These are phyloP conservation scores for Yponomeuta sedellus DNA, from an alignment of 2,888 invertebrate genomes.

Conservation along the genomic window DNA sequence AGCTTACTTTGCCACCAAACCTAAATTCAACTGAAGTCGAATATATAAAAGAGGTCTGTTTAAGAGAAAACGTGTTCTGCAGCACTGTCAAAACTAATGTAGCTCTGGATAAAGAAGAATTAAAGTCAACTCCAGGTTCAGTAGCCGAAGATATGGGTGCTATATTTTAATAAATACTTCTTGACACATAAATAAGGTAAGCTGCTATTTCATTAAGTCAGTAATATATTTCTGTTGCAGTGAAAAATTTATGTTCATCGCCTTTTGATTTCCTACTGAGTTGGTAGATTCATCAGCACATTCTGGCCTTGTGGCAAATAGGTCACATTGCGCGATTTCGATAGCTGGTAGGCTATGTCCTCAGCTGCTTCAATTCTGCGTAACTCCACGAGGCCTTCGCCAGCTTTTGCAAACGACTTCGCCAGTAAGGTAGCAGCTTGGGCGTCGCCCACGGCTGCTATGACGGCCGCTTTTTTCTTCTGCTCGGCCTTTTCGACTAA, in stretches of 20 bases:
- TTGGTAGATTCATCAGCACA: conserved; percentile 85
- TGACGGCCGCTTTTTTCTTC: conserved; percentile 93
- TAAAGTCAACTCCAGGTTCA: conserved; percentile 20
- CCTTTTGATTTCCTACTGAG: conserved; percentile 37
- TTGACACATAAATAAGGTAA: no score
- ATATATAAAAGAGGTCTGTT: conserved; percentile 63
- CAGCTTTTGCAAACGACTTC: conserved; percentile 94
- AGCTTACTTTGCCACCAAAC: conserved; percentile 65
- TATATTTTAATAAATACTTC: conserved; percentile 6
- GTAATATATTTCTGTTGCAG: not conserved
- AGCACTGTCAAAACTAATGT: conserved; percentile 37
- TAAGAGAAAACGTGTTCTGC: conserved; percentile 60
- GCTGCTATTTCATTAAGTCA: no score
- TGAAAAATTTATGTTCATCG: not conserved
- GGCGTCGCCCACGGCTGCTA: conserved; percentile 98
- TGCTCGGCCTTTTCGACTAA: conserved; percentile 99
- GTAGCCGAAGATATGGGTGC: not conserved
- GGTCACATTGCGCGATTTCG: conserved; percentile 94
- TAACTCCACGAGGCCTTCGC: conserved; percentile 98
- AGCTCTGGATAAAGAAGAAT: conserved; percentile 33
- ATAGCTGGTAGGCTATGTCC: conserved; percentile 98
- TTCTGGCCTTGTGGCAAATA: conserved; percentile 95
- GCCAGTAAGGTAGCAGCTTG: conserved; percentile 95
- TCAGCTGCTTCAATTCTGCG: conserved; percentile 99
- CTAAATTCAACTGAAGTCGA: conserved; percentile 62